Evolutionary conservation across 2,797 vertebrate species (phyloP).

Genomic region (Phataginus tricuspis): DNA sequence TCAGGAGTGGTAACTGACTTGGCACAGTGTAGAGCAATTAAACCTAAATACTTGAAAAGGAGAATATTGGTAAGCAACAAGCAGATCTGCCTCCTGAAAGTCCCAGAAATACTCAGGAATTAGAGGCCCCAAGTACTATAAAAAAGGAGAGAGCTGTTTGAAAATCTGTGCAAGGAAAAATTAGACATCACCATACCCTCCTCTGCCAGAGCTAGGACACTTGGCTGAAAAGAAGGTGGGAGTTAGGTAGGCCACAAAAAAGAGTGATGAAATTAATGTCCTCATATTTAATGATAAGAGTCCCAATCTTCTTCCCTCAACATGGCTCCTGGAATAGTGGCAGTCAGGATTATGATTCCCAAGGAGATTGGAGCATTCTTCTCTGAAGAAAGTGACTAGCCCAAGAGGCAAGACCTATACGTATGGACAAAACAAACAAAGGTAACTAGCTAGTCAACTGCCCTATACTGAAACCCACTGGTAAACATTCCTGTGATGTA

Average conservation of each 20-base stretch:
- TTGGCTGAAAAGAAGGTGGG: neutral
- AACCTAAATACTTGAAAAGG: neutral
- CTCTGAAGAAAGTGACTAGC: neutral
- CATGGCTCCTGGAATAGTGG: neutral
- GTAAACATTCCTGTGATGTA: neutral
- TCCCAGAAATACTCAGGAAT: neutral
- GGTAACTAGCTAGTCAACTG: neutral
- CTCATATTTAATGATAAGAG: constrained; percentile 27
- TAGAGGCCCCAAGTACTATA: neutral
- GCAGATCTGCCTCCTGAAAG: neutral
- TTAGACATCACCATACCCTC: neutral
- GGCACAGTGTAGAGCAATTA: neutral
- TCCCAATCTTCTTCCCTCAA: neutral
- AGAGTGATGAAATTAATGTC: neutral
- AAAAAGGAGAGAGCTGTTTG: neutral
- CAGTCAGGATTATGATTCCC: neutral
- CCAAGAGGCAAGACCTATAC: neutral
- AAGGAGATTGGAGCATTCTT: neutral
- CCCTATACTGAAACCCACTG: neutral
- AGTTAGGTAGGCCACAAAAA: neutral
- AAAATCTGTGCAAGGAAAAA: neutral
- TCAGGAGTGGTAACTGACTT: constrained; percentile 2
- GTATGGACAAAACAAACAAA: neutral
- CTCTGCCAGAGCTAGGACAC: neutral
- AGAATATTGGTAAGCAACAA: constrained; percentile 16